Conservation (phyloP, 2,113 vertebrate species). For the Heterotis niloticus region DNA sequence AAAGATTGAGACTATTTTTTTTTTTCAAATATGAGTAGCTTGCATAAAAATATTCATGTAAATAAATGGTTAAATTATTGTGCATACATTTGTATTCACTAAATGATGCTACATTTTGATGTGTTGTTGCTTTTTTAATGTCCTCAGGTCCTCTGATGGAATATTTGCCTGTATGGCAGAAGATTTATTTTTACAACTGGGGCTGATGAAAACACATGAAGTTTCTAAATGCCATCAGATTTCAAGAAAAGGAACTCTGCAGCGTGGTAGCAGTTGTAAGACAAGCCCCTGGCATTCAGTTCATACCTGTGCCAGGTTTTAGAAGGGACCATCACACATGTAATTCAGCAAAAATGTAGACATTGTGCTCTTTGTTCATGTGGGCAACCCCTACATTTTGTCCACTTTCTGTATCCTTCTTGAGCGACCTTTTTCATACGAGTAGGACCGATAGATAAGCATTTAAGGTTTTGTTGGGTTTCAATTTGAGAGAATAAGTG, state of each 20-base stretch:
- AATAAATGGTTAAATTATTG: background rate
- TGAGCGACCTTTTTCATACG: background rate
- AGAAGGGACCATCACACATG: background rate
- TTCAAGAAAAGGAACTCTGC: background rate
- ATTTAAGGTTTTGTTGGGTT: background rate
- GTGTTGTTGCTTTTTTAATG: background rate
- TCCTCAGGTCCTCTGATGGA: slow-evolving; percentile 89
- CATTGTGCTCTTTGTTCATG: background rate
- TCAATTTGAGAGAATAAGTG: background rate
- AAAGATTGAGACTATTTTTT: background rate
- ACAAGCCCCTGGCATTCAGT: background rate
- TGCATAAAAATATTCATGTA: background rate
- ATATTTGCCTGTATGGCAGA: slow-evolving; percentile 95
- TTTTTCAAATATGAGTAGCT: background rate
- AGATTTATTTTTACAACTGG: slow-evolving; percentile 99
- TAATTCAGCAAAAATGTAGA: background rate
- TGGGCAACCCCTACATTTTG: background rate
- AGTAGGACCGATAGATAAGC: background rate
- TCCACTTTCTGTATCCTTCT: background rate
- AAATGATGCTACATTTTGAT: background rate
- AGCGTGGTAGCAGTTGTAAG: background rate
- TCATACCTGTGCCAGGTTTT: background rate
- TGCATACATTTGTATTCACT: background rate
- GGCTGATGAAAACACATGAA: slow-evolving; percentile 62
- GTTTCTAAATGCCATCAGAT: background rate